phyloP scores from a whole-genome alignment of 2,113 vertebrate genomes.

The Mola mola region DNA sequence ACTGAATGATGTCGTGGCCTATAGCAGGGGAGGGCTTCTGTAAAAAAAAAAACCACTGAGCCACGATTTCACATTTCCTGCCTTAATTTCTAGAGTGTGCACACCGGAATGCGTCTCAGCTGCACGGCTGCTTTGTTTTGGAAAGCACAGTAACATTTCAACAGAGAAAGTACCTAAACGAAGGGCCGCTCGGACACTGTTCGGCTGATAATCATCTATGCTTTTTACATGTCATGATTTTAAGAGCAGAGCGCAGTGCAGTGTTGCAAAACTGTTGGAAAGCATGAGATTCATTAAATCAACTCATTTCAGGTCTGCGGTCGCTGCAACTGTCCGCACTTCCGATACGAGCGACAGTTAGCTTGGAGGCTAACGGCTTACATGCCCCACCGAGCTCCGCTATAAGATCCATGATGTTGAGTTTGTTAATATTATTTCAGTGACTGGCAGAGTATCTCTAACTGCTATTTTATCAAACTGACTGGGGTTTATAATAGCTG shows the following conservation, averaged over 20 bases:
- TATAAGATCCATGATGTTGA: not conserved
- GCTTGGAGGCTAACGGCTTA: not conserved
- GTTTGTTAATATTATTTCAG: not conserved
- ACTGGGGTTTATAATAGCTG: not conserved
- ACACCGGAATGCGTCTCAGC: too few species aligned
- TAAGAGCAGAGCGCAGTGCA: rapidly evolving
- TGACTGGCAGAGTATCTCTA: rapidly evolving
- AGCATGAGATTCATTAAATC: too few species aligned
- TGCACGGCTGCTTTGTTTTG: too few species aligned
- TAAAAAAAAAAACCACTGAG: not conserved
- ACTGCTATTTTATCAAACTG: not conserved
- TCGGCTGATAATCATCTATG: not conserved
- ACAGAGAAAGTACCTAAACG: slow-evolving; percentile 36
- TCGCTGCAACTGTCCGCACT: too few species aligned
- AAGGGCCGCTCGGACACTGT: slow-evolving; percentile 20
- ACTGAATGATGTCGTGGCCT: slow-evolving; percentile 24
- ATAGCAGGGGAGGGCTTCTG: not conserved
- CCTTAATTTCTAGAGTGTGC: too few species aligned
- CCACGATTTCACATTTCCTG: not conserved
- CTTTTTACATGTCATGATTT: not conserved
- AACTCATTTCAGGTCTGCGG: too few species aligned
- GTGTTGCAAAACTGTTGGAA: not conserved
- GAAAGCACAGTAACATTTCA: too few species aligned
- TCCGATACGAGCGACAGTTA: not conserved
- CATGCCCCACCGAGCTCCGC: not conserved